These are phyloP conservation scores for Triops cancriformis DNA, from an alignment of 1,140 invertebrate genomes.

Conservation along the genomic window DNA sequence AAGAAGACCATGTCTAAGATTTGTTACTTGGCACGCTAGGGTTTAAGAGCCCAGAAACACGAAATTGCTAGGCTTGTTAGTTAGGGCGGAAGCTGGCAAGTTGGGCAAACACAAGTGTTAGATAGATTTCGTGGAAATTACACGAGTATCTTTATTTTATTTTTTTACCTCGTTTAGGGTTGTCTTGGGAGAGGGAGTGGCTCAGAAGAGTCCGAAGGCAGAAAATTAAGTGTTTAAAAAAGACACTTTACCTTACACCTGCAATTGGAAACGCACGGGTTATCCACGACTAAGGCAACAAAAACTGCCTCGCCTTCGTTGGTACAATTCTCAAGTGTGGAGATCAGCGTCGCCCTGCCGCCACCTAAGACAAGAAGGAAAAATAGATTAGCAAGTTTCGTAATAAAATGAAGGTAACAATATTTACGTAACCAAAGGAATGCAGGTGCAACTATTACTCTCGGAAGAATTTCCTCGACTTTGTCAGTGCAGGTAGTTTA, in stretches of 20 bases:
- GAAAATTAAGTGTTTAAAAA: background rate
- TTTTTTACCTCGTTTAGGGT: background rate
- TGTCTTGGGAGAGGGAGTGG: background rate
- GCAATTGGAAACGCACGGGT: background rate
- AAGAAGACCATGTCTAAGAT: background rate
- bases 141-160: background rate
- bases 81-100: no score
- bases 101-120: no score
- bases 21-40: no score
- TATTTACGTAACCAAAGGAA: no score
- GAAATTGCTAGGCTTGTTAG: no score
- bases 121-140: background rate
- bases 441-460: no score
- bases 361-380: background rate
- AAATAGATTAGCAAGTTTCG: background rate
- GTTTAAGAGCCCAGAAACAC: no score
- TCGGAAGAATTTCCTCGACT: no score
- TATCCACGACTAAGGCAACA: background rate
- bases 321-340: background rate
- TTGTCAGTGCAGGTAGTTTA: no score
- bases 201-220: background rate
- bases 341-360: background rate
- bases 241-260: background rate
- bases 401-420: background rate
- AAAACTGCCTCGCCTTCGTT: background rate